Evolutionary conservation across 2,113 vertebrate species (phyloP), one percentile per base, ranked within the genome.

Genomic region (Rhinolophus ferrumequinum): DNA sequence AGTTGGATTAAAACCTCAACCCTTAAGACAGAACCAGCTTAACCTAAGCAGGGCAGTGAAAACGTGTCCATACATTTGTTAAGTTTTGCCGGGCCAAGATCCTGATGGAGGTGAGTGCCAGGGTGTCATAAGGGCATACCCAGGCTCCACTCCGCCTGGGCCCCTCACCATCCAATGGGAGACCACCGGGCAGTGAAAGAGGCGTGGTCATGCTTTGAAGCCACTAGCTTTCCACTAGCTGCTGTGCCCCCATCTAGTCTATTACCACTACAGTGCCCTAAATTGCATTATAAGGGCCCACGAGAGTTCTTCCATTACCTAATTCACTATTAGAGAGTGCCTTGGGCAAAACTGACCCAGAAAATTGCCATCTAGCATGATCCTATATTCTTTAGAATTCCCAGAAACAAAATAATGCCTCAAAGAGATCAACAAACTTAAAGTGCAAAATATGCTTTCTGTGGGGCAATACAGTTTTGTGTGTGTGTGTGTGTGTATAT

Each of bases 281-380:
- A 96, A 67, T 24, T 47, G 90, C 58, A 95, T 70, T 76, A 7
- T 79, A 70, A 82, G 83, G 56, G 62, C 77, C 82, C 86, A 83
- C 1, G 60, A 95, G 88, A 86, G 62, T 44, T 82, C 72, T 85
- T 81, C 62, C 76, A 73, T 60, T 67, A 70, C 76, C 93, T 76
- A 75, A 93, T 81, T 96, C 92, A 96, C n/a, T 54, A 82, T 80
- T 52, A 88, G 62, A 80, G 52, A 96, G 13, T 86, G 14, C n/a
- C 73, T 30, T 66, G 62, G 82, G 86, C 54, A 89, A 97, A 95
- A 87, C 1, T 83, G 75, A 94, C 73, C 62, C 89, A 87, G 86
- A 95, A 96, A 97, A 80, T 22, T 82, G n/a, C 44, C 60, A 88
- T 54, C 92, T 47, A 79, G 10, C 12, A 35, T 54, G 58, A 62